Evolutionary conservation across 1,140 invertebrate species (phyloP), one percentile per base, ranked within the genome.

Genomic region (Bombus ignitus): DNA sequence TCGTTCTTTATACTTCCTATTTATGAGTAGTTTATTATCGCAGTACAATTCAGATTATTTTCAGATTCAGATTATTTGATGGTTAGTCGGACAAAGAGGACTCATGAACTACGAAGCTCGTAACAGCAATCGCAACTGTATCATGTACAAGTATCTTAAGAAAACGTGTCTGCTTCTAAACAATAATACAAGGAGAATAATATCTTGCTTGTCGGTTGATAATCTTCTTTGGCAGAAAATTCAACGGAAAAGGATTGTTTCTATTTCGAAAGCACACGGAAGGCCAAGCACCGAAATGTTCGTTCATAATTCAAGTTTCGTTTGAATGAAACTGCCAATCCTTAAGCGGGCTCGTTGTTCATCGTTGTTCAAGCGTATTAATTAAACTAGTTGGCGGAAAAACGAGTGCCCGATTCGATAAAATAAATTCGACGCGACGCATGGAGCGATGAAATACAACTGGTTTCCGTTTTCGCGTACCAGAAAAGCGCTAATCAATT

Each of bases 321-420:
- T n/a, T 65, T 13, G 57, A 73, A n/a, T n/a, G 10, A 37, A 39
- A 62, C 44, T 25, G 9, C 22, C 42, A 18, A n/a, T 42, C 13
- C 12, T 44, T 37, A 37, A 72, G 28, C 75, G 8, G 1, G 42
- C 12, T 53, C 53, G 39, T 74, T 65, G n/a, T 65, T 74, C 53
- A 15, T 18, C n/a, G 35, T 28, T 35, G 37, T 71, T 71, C 28
- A 57, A 13, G 25, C 44, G 66, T 13, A 74, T 82, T 74, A 82
- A 82, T 82, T 74, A 74, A 82, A 44, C 57, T 74, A 74, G 42
- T 42, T n/a, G 39, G 10, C 18, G 37, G 35, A 73, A 42, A 42
- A 62, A n/a, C 12, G 65, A 70, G 77, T 10, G 18, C 13, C 25
- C 35, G 39, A 32, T 44, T 18, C 25, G n/a, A 71, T 71, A 39